Base-by-base conservation (phyloP, 2,113 vertebrate genomes). In the Sylvilagus bachmani region DNA sequence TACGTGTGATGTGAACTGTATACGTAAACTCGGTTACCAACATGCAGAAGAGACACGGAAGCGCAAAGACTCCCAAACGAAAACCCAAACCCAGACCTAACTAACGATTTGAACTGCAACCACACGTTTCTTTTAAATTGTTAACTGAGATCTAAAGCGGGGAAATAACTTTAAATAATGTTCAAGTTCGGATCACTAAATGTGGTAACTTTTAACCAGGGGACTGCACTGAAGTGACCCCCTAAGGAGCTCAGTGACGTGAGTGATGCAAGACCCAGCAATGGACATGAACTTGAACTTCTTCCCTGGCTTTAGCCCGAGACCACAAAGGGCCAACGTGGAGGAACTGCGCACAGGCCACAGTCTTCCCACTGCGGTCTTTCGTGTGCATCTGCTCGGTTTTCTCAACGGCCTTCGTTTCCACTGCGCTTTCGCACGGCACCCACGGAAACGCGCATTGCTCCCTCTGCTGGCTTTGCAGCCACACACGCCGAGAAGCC, bases 401-500 rank as follows among this genome's bases (percentile, higher is more conserved):
- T 49, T 62, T 61, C 44, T 10, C n/a, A 7, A 71, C 70, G 80
- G 53, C 61, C 58, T 75, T 89, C 84, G 84, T 95, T 89, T 73
- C 58, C 73, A 74, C 5, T 3, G 75, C 69, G 33, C 31, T 1
- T 38, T 62, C 44, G 81, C 53, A 29, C 53, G 62, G 51, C 0
- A 91, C 67, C 67, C 67, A 80, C 8, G 16, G 62, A 74, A 95
- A 61, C 71, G 77, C 66, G 80, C 89, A 88, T 84, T 96, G 33
- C 66, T 96, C 92, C 94, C 93, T 97, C 93, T 96, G 49, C 93
- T 85, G 89, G 81, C 36, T 93, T 67, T 85, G 74, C 31, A 93
- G 53, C 44, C 80, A 73, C 81, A 95, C 82, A 84, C 51, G 36
- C 96, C 95, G 44, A 95, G 85, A 95, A 82, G 55, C 74, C 21